phyloP scores from a whole-genome alignment of 2,797 vertebrate genomes.

The Poecilia velifera region DNA sequence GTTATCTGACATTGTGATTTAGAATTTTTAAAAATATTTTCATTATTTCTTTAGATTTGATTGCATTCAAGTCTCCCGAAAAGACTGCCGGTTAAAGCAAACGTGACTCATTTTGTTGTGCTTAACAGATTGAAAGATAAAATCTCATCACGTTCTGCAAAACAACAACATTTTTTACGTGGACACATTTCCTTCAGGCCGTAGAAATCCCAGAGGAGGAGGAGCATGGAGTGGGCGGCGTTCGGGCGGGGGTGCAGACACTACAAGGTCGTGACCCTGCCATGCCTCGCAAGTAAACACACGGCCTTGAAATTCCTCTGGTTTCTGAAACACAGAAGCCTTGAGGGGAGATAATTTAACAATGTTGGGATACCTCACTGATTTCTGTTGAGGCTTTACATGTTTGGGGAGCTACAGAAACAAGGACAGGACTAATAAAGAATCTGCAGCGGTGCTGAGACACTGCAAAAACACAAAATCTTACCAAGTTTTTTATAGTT shows the following conservation, averaged over 20 bases:
- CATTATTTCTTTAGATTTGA: neutral
- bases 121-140: slow-evolving; percentile 25
- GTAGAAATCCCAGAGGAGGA: neutral
- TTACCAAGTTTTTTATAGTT: no score
- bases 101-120: slow-evolving; percentile 22
- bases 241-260: slow-evolving; percentile 10
- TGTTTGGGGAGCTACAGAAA: neutral
- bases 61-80: slow-evolving; percentile 3
- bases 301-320: slow-evolving; percentile 65
- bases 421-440: neutral
- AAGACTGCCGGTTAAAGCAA: no score
- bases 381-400: neutral
- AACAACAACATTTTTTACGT: neutral
- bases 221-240: slow-evolving; percentile 4
- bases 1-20: slow-evolving; percentile 1
- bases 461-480: no score
- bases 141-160: no score
- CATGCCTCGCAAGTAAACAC: slow-evolving; percentile 58
- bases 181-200: neutral
- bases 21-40: neutral
- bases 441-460: neutral
- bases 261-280: slow-evolving; percentile 12
- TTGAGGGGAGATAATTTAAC: slow-evolving; percentile 19
- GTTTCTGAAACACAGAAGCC: slow-evolving; percentile 36
- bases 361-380: slow-evolving; percentile 14